phyloP scores from a whole-genome alignment of 2,888 invertebrate species.

The Cerastis rubricosa region DNA sequence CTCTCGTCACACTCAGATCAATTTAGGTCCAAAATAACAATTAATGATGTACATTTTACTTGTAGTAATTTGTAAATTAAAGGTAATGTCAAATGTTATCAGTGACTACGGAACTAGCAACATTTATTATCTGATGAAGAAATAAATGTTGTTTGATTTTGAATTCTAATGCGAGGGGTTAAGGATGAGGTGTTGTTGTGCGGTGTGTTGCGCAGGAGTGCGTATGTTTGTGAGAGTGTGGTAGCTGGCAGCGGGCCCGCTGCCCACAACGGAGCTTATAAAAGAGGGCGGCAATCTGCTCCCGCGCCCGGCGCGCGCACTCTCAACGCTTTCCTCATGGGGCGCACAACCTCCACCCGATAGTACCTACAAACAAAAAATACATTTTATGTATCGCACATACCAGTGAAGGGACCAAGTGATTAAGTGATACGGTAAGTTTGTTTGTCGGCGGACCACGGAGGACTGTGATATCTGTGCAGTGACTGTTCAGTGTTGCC shows the following conservation, averaged over 20 bases:
- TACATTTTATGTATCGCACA: slow-evolving; percentile 80
- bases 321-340: slow-evolving; percentile 88
- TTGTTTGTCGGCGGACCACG: slow-evolving; percentile 78
- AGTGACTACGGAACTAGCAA: slow-evolving; percentile 69
- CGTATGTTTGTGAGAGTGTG: slow-evolving; percentile 70
- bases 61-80: slow-evolving; percentile 81
- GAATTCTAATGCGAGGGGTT: slow-evolving; percentile 64
- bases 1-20: slow-evolving; percentile 53
- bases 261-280: slow-evolving; percentile 88
- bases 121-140: slow-evolving; percentile 53
- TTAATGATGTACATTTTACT: slow-evolving; percentile 72
- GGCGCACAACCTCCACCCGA: slow-evolving; percentile 88
- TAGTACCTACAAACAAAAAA: slow-evolving; percentile 83
- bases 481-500: slow-evolving; percentile 87
- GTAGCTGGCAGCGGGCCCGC: slow-evolving; percentile 84
- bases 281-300: slow-evolving; percentile 85
- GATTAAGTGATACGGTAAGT: slow-evolving; percentile 90
- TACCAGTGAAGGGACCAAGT: slow-evolving; percentile 89
- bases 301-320: slow-evolving; percentile 88
- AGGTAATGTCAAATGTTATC: slow-evolving; percentile 75
- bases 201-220: slow-evolving; percentile 46
- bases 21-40: slow-evolving; percentile 65
- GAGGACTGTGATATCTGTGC: slow-evolving; percentile 86
- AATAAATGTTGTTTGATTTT: slow-evolving; percentile 55
- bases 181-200: slow-evolving; percentile 46